Evolutionary conservation across 2,888 invertebrate genomes (phyloP).

Genomic region (Athetis lepigone): DNA sequence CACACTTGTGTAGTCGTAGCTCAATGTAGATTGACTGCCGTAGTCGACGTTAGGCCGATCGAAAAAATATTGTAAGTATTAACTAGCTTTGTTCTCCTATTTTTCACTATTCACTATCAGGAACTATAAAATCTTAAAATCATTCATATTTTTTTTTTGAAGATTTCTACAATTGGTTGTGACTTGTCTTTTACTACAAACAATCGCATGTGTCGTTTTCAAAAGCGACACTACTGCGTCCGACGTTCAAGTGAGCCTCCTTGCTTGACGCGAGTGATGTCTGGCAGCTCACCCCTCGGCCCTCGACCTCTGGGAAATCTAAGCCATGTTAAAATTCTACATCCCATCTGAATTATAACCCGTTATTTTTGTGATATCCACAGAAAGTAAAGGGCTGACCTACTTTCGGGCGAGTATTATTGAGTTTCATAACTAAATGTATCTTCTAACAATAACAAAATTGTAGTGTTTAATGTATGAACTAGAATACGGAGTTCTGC

Average conservation of each 20-base stretch:
- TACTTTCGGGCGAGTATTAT: slow-evolving; percentile 1
- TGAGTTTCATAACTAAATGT: neutral
- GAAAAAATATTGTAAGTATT: too few species aligned
- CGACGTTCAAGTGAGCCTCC: slow-evolving; percentile 11
- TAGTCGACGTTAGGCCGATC: too few species aligned
- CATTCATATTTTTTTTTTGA: too few species aligned
- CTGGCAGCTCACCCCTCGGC: slow-evolving; percentile 17
- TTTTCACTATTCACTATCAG: too few species aligned
- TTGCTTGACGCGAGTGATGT: slow-evolving; percentile 24
- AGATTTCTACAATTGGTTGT: neutral
- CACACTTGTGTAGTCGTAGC: too few species aligned
- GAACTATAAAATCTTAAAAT: too few species aligned
- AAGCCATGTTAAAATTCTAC: slow-evolving; percentile 43
- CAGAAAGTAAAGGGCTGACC: slow-evolving; percentile 18
- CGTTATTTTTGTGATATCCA: slow-evolving; percentile 13
- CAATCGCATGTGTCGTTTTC: slow-evolving; percentile 13
- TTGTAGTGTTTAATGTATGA: neutral
- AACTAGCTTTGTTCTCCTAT: too few species aligned
- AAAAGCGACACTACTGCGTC: slow-evolving; percentile 26
- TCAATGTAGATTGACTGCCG: too few species aligned
- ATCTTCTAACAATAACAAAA: too few species aligned
- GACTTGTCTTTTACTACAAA: slow-evolving; percentile 20
- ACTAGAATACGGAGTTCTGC: neutral
- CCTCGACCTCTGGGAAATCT: slow-evolving; percentile 48
- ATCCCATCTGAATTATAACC: slow-evolving; percentile 30